Percentiles rank a stretch among this genome's conserved stretches.
These are phyloP conservation scores for Eulemur rubriventer DNA, from an alignment of 2,797 vertebrate species.

Conservation along the genomic window DNA sequence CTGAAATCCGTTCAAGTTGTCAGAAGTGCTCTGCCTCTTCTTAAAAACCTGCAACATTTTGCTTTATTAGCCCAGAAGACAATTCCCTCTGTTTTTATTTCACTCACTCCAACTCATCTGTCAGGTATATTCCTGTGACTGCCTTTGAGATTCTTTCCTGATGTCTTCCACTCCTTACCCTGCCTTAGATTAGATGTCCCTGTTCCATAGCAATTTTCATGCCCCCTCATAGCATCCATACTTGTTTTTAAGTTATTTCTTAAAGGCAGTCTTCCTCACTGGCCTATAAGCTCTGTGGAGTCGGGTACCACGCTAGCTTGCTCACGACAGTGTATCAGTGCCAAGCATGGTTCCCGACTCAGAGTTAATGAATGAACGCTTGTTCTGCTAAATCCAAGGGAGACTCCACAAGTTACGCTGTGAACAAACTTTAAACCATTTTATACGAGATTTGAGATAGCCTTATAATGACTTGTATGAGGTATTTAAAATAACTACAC, in stretches of 20 bases:
- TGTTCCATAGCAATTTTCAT: not conserved
- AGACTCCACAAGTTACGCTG: not conserved
- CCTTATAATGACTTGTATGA: not conserved
- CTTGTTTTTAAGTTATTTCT: not conserved
- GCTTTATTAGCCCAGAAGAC: not conserved
- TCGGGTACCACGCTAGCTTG: not conserved
- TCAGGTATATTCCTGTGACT: not conserved
- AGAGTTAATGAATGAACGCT: not conserved
- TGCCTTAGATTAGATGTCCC: not conserved
- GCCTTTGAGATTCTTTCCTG: not conserved
- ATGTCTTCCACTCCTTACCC: not conserved
- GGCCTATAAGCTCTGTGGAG: not conserved
- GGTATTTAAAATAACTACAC: not conserved
- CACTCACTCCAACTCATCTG: not conserved
- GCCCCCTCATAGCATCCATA: not conserved
- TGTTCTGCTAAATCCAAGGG: not conserved
- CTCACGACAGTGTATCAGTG: not conserved
- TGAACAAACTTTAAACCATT: not conserved
- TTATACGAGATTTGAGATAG: not conserved
- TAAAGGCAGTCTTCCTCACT: not conserved
- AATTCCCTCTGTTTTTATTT: not conserved
- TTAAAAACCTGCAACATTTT: not conserved
- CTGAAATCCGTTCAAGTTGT: not conserved
- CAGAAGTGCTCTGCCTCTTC: not conserved
- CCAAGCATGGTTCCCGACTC: not conserved